Base-by-base conservation (phyloP, 2,888 invertebrate genomes). In the Criorhina ranunculi region DNA sequence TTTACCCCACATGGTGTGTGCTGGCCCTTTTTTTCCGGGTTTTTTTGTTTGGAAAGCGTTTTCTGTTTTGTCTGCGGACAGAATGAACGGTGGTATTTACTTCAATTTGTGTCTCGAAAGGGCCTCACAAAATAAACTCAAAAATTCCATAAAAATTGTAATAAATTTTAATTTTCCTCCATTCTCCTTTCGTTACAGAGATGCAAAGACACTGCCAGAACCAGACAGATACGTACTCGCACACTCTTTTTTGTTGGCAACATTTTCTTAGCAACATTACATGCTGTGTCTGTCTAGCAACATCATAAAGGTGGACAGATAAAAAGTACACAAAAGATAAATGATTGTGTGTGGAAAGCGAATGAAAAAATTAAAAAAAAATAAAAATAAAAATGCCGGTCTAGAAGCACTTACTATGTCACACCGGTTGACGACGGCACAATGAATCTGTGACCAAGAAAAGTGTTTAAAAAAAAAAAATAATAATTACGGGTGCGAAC, bases 91-190 rank as follows among this genome's bases (percentile, higher is more conserved):
- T 59, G 55, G 59, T 70, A 70, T 76, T 80, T 80, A 85, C 85
- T 80, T 85, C 62, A 75, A 64, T 62, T 78, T 55, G 40, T 64
- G 40, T 64, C 64, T 66, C 51, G 51, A 77, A 59, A 59, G 59
- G 77, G 33, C 24, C 46, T 9, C 35, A 60, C 42, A 53, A 70
- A 44, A 77, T 33, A 82, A 73, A 57, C 44, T 70, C 29, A 66
- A 67, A 78, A 69, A 69, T 76, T 66, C 64, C 59, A 72, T 77
- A 76, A 76, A 70, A 51, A 85, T 66, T 66, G 70, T 66, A 85
- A 85, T 85, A 85, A 85, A 80, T 85, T 76, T 85, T 85, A 85
- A 85, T 85, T 85, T 85, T 70, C 85, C 40, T 66, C 46, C 57
- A 75, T 62, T 17, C 70, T 46, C 37, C 59, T 80, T 55, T 78